Conservation (phyloP, 2,113 vertebrate species). For the Chinchilla lanigera region DNA sequence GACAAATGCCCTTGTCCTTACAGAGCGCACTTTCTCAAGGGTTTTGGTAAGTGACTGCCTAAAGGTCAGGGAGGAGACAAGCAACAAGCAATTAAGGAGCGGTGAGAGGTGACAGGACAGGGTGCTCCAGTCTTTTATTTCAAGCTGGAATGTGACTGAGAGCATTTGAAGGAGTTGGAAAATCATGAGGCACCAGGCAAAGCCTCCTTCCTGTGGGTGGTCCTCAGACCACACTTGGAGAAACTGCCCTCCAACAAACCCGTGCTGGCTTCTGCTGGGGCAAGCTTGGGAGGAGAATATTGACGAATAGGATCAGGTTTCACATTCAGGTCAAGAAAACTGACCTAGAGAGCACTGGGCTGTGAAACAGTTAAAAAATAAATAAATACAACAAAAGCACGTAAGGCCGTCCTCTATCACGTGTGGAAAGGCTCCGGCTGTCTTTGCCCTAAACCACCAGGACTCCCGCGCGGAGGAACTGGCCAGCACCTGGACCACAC, state of each 20-base stretch:
- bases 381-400: neutral
- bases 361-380: neutral
- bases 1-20: neutral
- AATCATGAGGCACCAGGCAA: neutral
- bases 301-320: conserved; percentile 36
- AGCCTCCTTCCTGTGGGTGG: neutral
- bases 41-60: neutral
- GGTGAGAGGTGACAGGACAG: neutral
- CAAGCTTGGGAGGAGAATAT: neutral
- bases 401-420: neutral
- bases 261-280: neutral
- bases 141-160: neutral
- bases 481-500: neutral
- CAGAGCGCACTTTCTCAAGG: neutral
- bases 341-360: neutral
- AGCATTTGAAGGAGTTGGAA: neutral
- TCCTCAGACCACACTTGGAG: conserved; percentile 49
- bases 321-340: neutral
- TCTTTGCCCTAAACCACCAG: neutral
- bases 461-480: neutral
- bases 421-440: neutral
- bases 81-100: neutral
- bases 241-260: neutral
- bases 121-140: neutral
- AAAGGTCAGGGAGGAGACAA: neutral